Evolutionary conservation across 2,113 vertebrate species (phyloP).

Genomic region (Apistogramma diplotaenia): DNA sequence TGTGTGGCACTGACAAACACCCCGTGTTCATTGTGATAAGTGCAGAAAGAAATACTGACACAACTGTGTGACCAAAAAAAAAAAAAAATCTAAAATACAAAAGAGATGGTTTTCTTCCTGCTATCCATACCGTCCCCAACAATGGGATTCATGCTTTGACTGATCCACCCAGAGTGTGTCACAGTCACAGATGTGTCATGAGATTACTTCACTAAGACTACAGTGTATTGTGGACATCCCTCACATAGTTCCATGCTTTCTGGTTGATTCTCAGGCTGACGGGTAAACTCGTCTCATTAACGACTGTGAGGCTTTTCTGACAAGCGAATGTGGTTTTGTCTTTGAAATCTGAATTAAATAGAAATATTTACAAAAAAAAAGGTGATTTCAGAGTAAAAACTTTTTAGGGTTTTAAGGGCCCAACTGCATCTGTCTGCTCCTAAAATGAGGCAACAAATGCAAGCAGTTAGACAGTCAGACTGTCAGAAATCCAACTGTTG

Average conservation of each 20-base stretch:
- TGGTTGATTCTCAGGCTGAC: conserved; percentile 12
- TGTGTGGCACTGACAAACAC: not conserved
- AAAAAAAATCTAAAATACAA: not conserved
- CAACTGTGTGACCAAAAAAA: not conserved
- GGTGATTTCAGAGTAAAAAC: not conserved
- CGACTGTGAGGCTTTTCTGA: conserved; percentile 7
- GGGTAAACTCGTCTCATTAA: not conserved
- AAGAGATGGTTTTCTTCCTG: not conserved
- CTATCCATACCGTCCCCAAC: not conserved
- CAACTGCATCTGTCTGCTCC: not conserved
- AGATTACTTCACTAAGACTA: conserved; percentile 15
- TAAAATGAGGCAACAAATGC: not conserved
- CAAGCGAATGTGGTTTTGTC: not conserved
- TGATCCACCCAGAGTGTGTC: conserved; percentile 3
- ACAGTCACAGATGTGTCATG: conserved; percentile 43
- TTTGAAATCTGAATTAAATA: not conserved
- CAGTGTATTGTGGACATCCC: conserved; percentile 1
- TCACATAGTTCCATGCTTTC: conserved; percentile 11
- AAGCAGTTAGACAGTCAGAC: not conserved
- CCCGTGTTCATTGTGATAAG: not conserved
- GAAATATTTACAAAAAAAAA: not conserved
- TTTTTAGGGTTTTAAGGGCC: not conserved
- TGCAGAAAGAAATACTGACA: not conserved
- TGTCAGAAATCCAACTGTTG: not conserved
- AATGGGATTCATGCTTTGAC: not conserved